Percentiles rank a stretch among this genome's conserved stretches.
Conservation (phyloP, 2,113 vertebrate species). For the Coreoperca whiteheadi region DNA sequence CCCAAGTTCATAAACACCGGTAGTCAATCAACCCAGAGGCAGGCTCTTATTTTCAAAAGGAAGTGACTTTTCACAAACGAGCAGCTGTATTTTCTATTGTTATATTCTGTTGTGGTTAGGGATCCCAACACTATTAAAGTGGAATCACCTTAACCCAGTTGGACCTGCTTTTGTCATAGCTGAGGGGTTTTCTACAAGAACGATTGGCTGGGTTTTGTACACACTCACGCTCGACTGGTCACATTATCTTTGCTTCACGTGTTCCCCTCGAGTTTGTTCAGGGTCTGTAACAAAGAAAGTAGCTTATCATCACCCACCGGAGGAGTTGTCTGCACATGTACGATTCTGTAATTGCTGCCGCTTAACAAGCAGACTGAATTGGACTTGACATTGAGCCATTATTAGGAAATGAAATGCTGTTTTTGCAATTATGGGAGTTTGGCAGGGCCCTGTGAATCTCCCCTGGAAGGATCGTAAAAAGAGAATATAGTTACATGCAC, state of each 20-base stretch:
- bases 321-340: slow-evolving; percentile 82
- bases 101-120: slow-evolving; percentile 48
- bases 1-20: slow-evolving; percentile 56
- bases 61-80: slow-evolving; percentile 66
- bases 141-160: slow-evolving; percentile 76
- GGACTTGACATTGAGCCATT: slow-evolving; percentile 79
- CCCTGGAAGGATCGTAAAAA: slow-evolving; percentile 47
- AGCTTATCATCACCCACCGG: slow-evolving; percentile 82
- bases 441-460: slow-evolving; percentile 65
- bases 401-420: slow-evolving; percentile 82
- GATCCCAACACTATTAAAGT: slow-evolving; percentile 67
- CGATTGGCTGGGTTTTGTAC: slow-evolving; percentile 74
- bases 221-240: slow-evolving; percentile 70
- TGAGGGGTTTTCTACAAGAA: slow-evolving; percentile 74
- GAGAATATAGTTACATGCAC: slow-evolving; percentile 27
- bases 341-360: slow-evolving; percentile 76
- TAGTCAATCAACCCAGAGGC: slow-evolving; percentile 45
- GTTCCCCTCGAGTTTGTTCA: slow-evolving; percentile 75
- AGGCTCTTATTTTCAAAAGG: slow-evolving; percentile 33
- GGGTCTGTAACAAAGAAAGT: slow-evolving; percentile 82
- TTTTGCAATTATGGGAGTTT: slow-evolving; percentile 79
- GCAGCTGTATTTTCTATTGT: slow-evolving; percentile 65
- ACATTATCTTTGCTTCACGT: slow-evolving; percentile 79
- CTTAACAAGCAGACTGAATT: slow-evolving; percentile 80
- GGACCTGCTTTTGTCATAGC: slow-evolving; percentile 73